Evolutionary conservation across 2,888 invertebrate species (phyloP), one percentile per base, ranked within the genome.

Genomic region (Matsumyia berberina): DNA sequence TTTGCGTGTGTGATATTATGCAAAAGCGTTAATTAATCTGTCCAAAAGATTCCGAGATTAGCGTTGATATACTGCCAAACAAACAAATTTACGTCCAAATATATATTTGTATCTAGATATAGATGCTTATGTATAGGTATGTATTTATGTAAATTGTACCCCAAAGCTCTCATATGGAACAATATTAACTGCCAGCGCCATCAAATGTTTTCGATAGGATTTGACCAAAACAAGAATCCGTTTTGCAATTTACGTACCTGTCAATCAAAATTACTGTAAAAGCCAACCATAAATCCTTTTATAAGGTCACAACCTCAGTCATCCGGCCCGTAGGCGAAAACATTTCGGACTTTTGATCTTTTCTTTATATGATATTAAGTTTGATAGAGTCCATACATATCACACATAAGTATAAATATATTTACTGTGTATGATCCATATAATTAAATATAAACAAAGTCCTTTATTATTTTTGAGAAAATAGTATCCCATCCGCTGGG

Each of bases 231-330:
- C 12, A 55, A 31, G 24, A 55, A 46, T 39, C 55, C 19, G 24
- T 35, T 51, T 51, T 24, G 8, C 15, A 9, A 44, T 64, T 33
- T 39, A 62, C 46, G 62, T 60, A 78, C 72, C 78, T 78, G 72
- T 49, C 78, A 72, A 58, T 78, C 72, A 72, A 57, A 78, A 72
- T 15, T 53, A 44, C 62, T 62, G 62, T 70, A 35, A 70, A 46
- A 37, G 39, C 35, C 15, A 78, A 78, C 46, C 44, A 72, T 78
- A 78, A 72, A 64, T 57, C 46, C 64, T 64, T 57, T 72, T 46
- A 62, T 39, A 55, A 37, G 19, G 58, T 5, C 33, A 8, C 37
- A 15, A 33, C 35, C 57, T 19, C 37, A 55, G 17, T 33, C 44
- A 24, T n/a, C 19, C 4, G 19, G 7, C n/a, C 33, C 62, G 19